Conservation (phyloP, 2,888 invertebrate genomes). For the Suillia variegata region DNA sequence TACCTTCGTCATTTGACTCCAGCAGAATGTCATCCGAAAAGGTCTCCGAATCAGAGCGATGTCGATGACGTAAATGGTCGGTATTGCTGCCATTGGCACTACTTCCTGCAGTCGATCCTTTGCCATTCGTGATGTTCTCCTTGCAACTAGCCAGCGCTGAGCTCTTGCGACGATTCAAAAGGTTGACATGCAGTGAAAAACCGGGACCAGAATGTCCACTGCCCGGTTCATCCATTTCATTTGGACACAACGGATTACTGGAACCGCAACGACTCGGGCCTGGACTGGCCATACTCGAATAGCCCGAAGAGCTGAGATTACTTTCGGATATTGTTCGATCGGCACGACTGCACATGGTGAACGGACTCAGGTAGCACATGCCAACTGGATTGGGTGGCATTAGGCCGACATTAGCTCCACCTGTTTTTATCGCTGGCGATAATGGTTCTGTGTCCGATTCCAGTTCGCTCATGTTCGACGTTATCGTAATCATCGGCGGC, state of each 20-base stretch:
- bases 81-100: conserved; percentile 27
- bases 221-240: conserved; percentile 76
- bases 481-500: conserved; percentile 76
- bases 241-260: conserved; percentile 77
- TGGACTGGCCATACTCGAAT: conserved; percentile 85
- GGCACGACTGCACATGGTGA: conserved; percentile 73
- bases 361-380: conserved; percentile 80
- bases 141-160: conserved; percentile 67
- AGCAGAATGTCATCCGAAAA: conserved; percentile 73
- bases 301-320: conserved; percentile 82
- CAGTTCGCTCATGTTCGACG: conserved; percentile 75
- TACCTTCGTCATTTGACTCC: conserved; percentile 79
- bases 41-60: conserved; percentile 76
- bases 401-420: conserved; percentile 57
- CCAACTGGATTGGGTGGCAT: conserved; percentile 60
- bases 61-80: conserved; percentile 56
- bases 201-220: conserved; percentile 58
- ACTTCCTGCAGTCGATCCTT: conserved; percentile 23
- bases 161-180: conserved; percentile 66
- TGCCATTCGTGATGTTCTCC: conserved; percentile 61
- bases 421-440: conserved; percentile 67
- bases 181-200: conserved; percentile 46
- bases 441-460: conserved; percentile 76
- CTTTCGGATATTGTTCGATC: conserved; percentile 82
- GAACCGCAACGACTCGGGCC: conserved; percentile 82